Base-by-base conservation (phyloP, 2,888 invertebrate species). In the Cephus pulcher region DNA sequence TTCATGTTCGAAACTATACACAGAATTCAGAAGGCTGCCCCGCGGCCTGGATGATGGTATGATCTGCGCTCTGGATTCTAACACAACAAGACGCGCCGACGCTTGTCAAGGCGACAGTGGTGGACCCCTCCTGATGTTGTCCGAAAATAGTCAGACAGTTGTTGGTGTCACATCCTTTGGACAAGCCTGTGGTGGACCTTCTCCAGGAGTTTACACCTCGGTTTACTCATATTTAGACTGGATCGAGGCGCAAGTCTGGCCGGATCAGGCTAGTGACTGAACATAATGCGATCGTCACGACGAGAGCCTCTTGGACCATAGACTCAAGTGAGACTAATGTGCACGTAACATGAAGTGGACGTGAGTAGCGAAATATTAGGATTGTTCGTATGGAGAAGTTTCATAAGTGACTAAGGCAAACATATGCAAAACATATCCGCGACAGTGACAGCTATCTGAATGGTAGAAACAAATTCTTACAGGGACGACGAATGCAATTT, bases 101-200 rank as follows among this genome's bases (percentile, higher is more conserved):
- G 84, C 88, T 12, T 91, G 91, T 40, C 85, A 83, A 9, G 91
- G 90, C 2, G 90, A 90, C 76, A 90, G 90, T 56, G 91, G 90
- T 11, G 90, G 90, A 1, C 91, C 90, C 0, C 77, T 91, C 11
- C 68, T 90, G 6, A 81, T 89, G 82, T 35, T 85, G 4, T 78
- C 83, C 0, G 78, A 80, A 1, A 69, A 33, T n/a, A 79, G 79
- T 1, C 82, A 84, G 33, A 86, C 82, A 0, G 79, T 91, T 1
- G 73, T 89, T 30, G 91, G 89, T 32, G 79, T 91, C 11, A 89
- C 89, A 4, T 86, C 91, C 1, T 89, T 90, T 12, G 91, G 91
- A 0, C 85, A 86, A 76, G 78, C 75, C 69, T 91, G 91, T 76
- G 90, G 91, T 1, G 81, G 83, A 4, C 3, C 82, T 1, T 33